Conservation (phyloP, 2,797 vertebrate species). For the Tangara arthus region DNA sequence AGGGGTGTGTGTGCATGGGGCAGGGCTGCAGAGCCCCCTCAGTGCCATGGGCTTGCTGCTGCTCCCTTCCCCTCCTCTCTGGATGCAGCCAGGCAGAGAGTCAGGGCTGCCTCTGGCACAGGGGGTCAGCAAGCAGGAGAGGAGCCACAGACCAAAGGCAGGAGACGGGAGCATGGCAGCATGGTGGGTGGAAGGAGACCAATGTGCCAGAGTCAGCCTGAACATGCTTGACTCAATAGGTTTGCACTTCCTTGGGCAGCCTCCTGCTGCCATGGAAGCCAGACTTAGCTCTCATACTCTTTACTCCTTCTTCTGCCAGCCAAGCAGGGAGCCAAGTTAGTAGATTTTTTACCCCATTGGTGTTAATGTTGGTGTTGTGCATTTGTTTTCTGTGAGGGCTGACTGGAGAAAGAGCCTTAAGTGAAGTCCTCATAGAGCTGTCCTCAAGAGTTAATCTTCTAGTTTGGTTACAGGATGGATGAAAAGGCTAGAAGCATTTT, state of each 20-base stretch:
- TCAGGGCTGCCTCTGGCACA: neutral
- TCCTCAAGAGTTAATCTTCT: neutral
- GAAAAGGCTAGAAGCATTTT: neutral
- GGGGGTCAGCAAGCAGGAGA: rapidly evolving
- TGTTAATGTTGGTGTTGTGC: neutral
- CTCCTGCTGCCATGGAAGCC: neutral
- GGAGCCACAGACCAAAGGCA: neutral
- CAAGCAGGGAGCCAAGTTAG: neutral
- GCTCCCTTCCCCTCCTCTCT: rapidly evolving
- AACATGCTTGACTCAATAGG: neutral
- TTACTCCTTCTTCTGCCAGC: neutral
- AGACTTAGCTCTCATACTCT: neutral
- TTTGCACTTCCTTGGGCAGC: neutral
- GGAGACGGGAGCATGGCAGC: rapidly evolving
- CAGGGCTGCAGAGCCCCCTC: rapidly evolving
- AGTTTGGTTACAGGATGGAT: neutral
- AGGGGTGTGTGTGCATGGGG: rapidly evolving
- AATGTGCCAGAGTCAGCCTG: neutral
- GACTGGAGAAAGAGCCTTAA: neutral
- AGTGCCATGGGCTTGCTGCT: neutral
- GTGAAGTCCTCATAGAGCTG: neutral
- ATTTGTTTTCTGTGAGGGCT: neutral
- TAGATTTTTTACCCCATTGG: neutral
- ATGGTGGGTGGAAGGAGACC: neutral
- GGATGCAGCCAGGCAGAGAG: neutral